Evolutionary conservation across 2,113 vertebrate genomes (phyloP).

Genomic region (Typhlomys cinereus): DNA sequence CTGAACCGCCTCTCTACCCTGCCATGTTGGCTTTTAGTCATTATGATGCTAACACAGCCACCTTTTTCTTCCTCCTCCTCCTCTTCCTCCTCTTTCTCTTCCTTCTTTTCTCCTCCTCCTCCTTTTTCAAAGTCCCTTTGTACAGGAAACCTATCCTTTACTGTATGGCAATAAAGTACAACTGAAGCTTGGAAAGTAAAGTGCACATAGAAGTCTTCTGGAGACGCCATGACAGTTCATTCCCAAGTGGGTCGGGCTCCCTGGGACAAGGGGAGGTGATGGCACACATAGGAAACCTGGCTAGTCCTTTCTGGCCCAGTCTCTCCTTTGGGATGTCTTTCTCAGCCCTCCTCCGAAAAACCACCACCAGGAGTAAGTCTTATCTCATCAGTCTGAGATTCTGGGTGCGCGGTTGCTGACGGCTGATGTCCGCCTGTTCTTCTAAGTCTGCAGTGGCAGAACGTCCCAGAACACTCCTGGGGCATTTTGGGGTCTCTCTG

Average conservation of each 20-base stretch:
- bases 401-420: too few relatives aligned
- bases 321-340: too few relatives aligned
- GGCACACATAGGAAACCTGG: background rate
- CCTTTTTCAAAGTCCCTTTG: background rate
- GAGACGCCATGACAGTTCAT: background rate
- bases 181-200: background rate
- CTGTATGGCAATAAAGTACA: background rate
- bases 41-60: too few relatives aligned
- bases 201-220: background rate
- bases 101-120: too few relatives aligned
- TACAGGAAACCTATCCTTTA: background rate
- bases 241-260: too few relatives aligned
- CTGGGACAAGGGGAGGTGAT: too few relatives aligned
- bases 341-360: background rate
- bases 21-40: background rate
- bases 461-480: rapidly evolving
- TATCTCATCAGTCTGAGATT: background rate
- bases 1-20: too few relatives aligned
- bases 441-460: rapidly evolving
- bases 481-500: background rate
- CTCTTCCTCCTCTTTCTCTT: too few relatives aligned
- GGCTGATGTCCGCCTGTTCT: rapidly evolving
- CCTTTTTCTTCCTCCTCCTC: too few relatives aligned
- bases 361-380: background rate
- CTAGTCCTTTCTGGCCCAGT: background rate